Evolutionary conservation across 2,797 vertebrate genomes (phyloP).

Genomic region (Semaprochilodus insignis): DNA sequence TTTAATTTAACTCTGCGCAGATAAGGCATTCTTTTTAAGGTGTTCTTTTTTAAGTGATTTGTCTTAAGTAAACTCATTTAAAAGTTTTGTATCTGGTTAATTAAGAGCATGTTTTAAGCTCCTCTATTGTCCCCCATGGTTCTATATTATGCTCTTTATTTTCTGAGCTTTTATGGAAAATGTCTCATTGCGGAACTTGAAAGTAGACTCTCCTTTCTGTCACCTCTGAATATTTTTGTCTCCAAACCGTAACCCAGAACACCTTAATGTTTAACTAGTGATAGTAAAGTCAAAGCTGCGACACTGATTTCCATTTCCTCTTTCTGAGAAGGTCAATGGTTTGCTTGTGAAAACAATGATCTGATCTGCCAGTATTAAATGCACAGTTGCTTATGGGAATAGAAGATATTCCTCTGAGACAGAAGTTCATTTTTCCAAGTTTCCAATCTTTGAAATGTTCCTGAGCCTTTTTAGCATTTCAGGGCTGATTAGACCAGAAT

Average conservation of each 20-base stretch:
- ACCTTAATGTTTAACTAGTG: background rate
- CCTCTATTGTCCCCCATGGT: background rate
- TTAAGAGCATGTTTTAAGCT: background rate
- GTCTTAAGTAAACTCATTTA: slow-evolving; percentile 1
- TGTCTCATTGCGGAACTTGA: background rate
- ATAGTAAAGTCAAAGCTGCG: background rate
- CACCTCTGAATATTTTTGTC: background rate
- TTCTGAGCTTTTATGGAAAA: background rate
- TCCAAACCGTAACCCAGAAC: background rate
- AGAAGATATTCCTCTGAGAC: background rate
- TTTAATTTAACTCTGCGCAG: background rate
- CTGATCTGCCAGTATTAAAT: background rate
- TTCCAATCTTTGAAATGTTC: slow-evolving; percentile 12
- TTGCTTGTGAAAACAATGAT: background rate
- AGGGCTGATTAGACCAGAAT: slow-evolving; percentile 10
- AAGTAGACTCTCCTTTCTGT: background rate
- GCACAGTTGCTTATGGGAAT: background rate
- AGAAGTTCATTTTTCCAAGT: background rate
- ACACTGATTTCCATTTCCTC: background rate
- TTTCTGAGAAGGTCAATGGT: background rate
- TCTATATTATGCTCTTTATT: background rate
- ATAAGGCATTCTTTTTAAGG: background rate
- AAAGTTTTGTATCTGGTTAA: background rate
- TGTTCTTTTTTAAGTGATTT: background rate
- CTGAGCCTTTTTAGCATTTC: slow-evolving; percentile 17